A percentile compares a stretch with the other conserved stretches of the same genome.
These are phyloP conservation scores for Macrotus californicus DNA, from an alignment of 2,113 vertebrate genomes.

Conservation along the genomic window DNA sequence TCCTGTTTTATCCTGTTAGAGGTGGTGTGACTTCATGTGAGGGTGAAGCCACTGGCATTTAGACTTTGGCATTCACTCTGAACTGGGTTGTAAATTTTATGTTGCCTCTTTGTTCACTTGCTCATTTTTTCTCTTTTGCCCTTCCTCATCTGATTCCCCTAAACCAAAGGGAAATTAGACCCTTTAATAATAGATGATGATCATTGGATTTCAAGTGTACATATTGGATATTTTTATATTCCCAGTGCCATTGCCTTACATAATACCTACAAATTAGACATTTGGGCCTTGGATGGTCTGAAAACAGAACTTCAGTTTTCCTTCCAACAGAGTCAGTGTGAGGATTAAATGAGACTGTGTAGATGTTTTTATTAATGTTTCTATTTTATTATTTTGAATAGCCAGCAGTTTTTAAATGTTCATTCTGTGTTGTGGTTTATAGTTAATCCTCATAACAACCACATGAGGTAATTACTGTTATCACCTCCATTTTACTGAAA, in stretches of 20 bases:
- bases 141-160: neutral
- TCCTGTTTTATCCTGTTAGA: neutral
- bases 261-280: neutral
- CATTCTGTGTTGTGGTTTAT: neutral
- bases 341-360: neutral
- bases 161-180: neutral
- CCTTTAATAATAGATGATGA: neutral
- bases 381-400: neutral
- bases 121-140: neutral
- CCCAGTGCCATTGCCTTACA: neutral
- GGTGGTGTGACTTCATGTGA: neutral
- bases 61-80: neutral
- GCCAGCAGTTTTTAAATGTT: neutral
- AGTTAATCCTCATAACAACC: neutral
- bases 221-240: neutral
- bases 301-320: constrained; percentile 8
- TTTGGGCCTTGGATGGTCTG: neutral
- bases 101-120: neutral
- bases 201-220: neutral
- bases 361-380: neutral
- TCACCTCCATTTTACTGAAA: neutral
- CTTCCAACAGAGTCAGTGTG: neutral
- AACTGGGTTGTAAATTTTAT: neutral
- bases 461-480: neutral
- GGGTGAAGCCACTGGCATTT: neutral